These are phyloP conservation scores for Portevinia maculata DNA, from an alignment of 2,888 invertebrate genomes.

Conservation along the genomic window DNA sequence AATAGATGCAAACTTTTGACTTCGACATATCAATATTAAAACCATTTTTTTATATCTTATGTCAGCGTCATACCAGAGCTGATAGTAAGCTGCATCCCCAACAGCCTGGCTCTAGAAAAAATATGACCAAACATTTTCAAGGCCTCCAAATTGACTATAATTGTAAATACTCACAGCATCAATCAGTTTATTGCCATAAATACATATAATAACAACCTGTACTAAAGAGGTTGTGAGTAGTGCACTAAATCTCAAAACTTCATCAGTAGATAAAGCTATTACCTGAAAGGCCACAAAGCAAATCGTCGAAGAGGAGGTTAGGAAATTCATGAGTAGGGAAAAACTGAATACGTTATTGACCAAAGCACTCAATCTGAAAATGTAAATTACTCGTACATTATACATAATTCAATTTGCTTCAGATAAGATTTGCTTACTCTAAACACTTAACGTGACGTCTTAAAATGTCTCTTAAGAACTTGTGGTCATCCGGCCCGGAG, in stretches of 20 bases:
- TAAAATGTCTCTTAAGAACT: constrained; percentile 75
- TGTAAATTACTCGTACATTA: neutral
- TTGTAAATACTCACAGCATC: constrained; percentile 76
- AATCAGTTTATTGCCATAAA: constrained; percentile 79
- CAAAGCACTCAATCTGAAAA: constrained; percentile 77
- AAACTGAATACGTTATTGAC: constrained; percentile 76
- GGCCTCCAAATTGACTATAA: neutral
- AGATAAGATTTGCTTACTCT: constrained; percentile 77
- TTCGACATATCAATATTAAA: constrained; percentile 77
- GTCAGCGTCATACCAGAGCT: constrained; percentile 78
- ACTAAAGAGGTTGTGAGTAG: constrained; percentile 78
- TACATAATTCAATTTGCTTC: too few relatives aligned
- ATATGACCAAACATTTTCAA: neutral
- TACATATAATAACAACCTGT: constrained; percentile 80
- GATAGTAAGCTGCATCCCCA: constrained; percentile 78
- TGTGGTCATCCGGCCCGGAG: constrained; percentile 67
- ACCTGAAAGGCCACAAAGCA: constrained; percentile 81
- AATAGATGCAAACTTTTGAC: constrained; percentile 78
- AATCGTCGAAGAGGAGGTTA: constrained; percentile 80
- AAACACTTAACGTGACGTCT: constrained; percentile 78
- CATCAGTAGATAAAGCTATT: constrained; percentile 78
- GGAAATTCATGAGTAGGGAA: constrained; percentile 79
- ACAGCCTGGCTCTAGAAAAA: constrained; percentile 77
- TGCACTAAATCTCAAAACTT: constrained; percentile 78
- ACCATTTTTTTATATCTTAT: constrained; percentile 76